Evolutionary conservation across 2,113 vertebrate species (phyloP).

Genomic region (Caranx ignobilis): DNA sequence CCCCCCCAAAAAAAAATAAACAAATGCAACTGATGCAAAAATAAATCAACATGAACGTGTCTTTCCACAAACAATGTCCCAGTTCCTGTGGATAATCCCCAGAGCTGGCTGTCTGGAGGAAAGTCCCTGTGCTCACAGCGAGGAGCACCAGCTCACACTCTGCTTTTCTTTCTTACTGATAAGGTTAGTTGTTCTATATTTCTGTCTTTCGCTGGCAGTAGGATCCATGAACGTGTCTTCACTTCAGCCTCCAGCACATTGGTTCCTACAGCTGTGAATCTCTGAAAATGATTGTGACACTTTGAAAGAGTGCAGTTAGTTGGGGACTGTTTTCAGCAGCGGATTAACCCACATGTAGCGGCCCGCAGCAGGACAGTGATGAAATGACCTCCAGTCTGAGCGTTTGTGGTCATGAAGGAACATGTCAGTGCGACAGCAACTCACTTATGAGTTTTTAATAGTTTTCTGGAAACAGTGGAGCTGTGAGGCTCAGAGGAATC

Average conservation of each 20-base stretch:
- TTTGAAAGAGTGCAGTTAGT: too few species aligned
- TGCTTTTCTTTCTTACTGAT: background rate
- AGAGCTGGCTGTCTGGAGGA: background rate
- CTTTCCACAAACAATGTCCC: conserved; percentile 10
- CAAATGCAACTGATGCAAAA: background rate
- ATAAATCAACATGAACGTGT: background rate
- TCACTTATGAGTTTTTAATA: background rate
- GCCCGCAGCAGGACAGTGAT: background rate
- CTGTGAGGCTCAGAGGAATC: background rate
- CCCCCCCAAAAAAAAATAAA: background rate
- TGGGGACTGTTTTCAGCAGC: too few species aligned
- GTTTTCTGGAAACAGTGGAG: background rate
- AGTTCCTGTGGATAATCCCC: background rate
- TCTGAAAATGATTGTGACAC: too few species aligned
- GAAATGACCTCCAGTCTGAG: background rate
- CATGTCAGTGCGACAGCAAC: background rate
- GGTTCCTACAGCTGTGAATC: background rate
- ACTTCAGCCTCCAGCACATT: background rate
- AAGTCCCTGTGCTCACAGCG: background rate
- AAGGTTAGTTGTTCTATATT: background rate
- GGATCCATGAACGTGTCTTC: background rate
- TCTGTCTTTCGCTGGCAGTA: background rate
- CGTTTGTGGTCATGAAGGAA: background rate
- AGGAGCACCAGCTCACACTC: too few species aligned
- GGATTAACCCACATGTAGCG: background rate